Percentiles rank a stretch among this genome's conserved stretches.
These are phyloP conservation scores for Eptesicus fuscus DNA, from an alignment of 2,113 vertebrate species.

Conservation along the genomic window DNA sequence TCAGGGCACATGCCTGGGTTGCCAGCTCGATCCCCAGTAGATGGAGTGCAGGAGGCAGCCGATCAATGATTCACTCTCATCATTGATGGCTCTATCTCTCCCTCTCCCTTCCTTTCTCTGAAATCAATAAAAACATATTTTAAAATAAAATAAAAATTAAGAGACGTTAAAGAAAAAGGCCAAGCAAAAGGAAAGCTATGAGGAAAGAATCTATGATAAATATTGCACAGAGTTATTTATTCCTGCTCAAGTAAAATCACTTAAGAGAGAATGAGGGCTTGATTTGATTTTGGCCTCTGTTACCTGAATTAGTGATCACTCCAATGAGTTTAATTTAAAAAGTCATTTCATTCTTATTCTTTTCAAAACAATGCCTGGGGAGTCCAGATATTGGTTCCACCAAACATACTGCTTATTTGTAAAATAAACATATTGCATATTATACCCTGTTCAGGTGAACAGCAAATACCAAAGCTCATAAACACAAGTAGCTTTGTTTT, in stretches of 20 bases:
- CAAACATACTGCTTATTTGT: background rate
- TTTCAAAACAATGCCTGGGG: background rate
- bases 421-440: background rate
- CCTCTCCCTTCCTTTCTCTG: no score
- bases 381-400: background rate
- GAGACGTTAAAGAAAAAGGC: background rate
- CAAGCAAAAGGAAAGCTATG: background rate
- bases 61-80: no score
- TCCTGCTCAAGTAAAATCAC: background rate
- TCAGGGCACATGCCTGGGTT: no score
- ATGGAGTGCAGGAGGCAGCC: no score
- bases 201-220: background rate
- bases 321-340: background rate
- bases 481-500: background rate
- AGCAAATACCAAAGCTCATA: background rate
- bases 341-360: background rate
- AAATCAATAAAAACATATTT: no score
- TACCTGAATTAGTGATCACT: background rate
- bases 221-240: background rate
- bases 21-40: no score
- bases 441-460: background rate
- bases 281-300: background rate
- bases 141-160: background rate
- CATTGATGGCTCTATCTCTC: no score
- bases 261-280: background rate